phyloP scores from a whole-genome alignment of 2,888 invertebrate species.

The Hydriomena furcata region DNA sequence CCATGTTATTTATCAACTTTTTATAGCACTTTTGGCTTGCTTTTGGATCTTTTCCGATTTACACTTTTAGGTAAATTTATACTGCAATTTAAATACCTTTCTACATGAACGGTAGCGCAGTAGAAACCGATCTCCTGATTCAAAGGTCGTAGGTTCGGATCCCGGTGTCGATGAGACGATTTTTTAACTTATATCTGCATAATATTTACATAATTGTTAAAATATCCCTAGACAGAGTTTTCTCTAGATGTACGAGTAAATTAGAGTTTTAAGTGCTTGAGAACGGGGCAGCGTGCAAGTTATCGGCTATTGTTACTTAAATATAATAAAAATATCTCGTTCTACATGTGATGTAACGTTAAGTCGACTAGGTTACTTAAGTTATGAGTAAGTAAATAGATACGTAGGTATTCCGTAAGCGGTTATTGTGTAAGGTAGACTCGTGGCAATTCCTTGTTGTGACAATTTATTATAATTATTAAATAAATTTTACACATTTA shows the following conservation, averaged over 20 bases:
- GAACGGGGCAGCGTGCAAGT: slow-evolving; percentile 56
- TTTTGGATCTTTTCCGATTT: slow-evolving; percentile 23
- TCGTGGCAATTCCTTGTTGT: slow-evolving; percentile 78
- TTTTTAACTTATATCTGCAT: slow-evolving; percentile 17
- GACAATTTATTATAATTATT: slow-evolving; percentile 75
- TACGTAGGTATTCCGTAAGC: slow-evolving; percentile 59
- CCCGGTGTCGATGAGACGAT: neutral
- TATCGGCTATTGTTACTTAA: slow-evolving; percentile 72
- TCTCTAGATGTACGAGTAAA: slow-evolving; percentile 26
- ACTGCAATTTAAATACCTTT: slow-evolving; percentile 6
- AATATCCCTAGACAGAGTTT: slow-evolving; percentile 19
- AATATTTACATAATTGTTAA: slow-evolving; percentile 27
- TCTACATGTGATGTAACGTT: slow-evolving; percentile 81
- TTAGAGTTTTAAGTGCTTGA: slow-evolving; percentile 40
- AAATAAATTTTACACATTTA: slow-evolving; percentile 77
- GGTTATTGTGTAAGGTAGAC: slow-evolving; percentile 65
- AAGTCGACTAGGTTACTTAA: slow-evolving; percentile 67
- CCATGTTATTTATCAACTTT: slow-evolving; percentile 19
- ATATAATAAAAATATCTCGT: slow-evolving; percentile 70
- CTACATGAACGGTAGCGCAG: neutral
- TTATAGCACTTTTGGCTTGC: slow-evolving; percentile 24
- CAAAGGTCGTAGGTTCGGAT: neutral
- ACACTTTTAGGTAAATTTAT: slow-evolving; percentile 10
- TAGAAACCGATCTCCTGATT: slow-evolving; percentile 1
- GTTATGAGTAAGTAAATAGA: slow-evolving; percentile 51